phyloP scores from a whole-genome alignment of 2,888 invertebrate species.

The Nebria brevicollis region DNA sequence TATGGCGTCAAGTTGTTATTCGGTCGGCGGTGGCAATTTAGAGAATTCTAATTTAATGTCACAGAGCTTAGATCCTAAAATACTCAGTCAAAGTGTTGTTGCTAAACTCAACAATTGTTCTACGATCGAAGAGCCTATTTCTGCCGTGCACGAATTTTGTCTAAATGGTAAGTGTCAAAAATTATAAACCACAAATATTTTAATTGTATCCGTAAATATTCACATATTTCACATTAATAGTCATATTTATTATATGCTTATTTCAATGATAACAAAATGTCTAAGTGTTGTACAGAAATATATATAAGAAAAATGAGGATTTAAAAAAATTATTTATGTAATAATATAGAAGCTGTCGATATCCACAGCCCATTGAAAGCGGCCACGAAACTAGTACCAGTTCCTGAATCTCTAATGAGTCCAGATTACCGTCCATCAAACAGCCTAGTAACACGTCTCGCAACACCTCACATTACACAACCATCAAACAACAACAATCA shows the following conservation, averaged over 20 bases:
- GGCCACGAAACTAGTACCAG: conserved; percentile 87
- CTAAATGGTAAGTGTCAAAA: conserved; percentile 53
- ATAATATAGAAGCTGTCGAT: conserved; percentile 54
- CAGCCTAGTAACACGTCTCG: conserved; percentile 38
- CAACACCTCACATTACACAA: conserved; percentile 48
- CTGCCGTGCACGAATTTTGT: conserved; percentile 54
- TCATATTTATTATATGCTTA: too few relatives aligned
- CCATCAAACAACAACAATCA: conserved; percentile 49
- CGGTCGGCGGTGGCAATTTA: conserved; percentile 52
- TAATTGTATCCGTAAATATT: too few relatives aligned
- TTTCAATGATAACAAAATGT: too few relatives aligned
- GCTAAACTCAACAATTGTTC: conserved; percentile 54
- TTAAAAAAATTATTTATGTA: background rate
- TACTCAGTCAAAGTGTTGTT: conserved; percentile 63
- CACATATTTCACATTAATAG: too few relatives aligned
- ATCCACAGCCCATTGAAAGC: conserved; percentile 76
- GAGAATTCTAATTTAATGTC: conserved; percentile 66
- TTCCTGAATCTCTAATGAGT: conserved; percentile 88
- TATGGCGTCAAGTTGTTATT: conserved; percentile 77
- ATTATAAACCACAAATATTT: too few relatives aligned
- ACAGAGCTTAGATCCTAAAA: conserved; percentile 71
- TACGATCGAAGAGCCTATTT: conserved; percentile 52
- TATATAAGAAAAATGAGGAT: background rate
- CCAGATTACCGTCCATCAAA: conserved; percentile 73
- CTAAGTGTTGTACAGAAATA: too few relatives aligned